A percentile compares a stretch with the other conserved stretches of the same genome.
phyloP scores from a whole-genome alignment of 1,140 invertebrate genomes.

The Scaptomyza pallida region DNA sequence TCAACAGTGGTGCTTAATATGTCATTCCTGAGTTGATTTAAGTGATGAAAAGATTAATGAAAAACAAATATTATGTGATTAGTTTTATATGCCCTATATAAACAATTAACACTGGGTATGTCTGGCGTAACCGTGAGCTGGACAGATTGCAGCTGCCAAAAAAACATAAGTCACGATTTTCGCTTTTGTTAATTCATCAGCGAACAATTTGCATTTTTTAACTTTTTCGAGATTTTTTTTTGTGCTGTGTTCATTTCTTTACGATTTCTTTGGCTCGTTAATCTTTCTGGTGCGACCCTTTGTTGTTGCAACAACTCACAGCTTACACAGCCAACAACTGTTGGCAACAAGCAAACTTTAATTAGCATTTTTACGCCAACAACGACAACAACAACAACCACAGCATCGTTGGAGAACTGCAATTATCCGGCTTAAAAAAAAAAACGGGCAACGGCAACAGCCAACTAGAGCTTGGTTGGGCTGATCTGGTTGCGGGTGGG shows the following conservation, averaged over 20 bases:
- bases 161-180: conserved; percentile 84
- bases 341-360: conserved; percentile 73
- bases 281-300: conserved; percentile 72
- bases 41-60: too few relatives aligned
- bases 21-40: too few relatives aligned
- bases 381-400: conserved; percentile 40
- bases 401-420: conserved; percentile 29
- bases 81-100: conserved; percentile 10
- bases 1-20: background rate
- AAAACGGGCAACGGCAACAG: conserved; percentile 19
- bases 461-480: conserved; percentile 29
- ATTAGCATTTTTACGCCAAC: conserved; percentile 79
- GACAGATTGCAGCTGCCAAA: conserved; percentile 79
- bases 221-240: background rate
- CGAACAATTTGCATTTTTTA: conserved; percentile 82
- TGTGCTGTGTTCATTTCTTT: conserved; percentile 67
- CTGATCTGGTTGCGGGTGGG: conserved; percentile 40
- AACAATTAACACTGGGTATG: conserved; percentile 6
- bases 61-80: too few relatives aligned
- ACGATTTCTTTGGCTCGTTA: conserved; percentile 76
- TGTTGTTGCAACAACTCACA: conserved; percentile 17
- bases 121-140: conserved; percentile 42
- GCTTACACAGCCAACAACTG: conserved; percentile 23
- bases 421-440: conserved; percentile 68
- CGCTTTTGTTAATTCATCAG: conserved; percentile 83